Evolutionary conservation across 23 tunicate genomes (phyloP), one percentile per base, ranked within the genome.

Genomic region (Halocynthia aurantium): DNA sequence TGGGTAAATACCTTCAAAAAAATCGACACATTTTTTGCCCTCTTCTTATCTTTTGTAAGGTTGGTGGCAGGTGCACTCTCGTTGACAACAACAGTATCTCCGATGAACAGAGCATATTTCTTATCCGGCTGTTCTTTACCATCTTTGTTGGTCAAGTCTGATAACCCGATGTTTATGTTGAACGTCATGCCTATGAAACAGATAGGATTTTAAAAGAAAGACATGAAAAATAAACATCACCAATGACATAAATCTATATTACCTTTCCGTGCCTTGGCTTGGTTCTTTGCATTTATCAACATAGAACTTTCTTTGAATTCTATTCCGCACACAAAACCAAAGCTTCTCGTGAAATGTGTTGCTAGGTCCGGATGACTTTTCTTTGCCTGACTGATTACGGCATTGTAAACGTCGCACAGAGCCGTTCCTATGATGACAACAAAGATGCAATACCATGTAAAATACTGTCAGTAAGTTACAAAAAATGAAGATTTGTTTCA

Each of bases 281-380:
- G 85, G 53, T 89, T 92, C 62, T 92, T 92, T 12, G 80, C 87
- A 60, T 92, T 86, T 69, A 96, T 96, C 15, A 96, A 50, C 51
- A 81, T 66, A 2, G 99, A 66, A 8, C 86, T 81, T 83, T 96
- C 99, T 18, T 96, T 76, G 61, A 96, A 96, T 62, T 89, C 99
- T 51, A 96, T 89, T 7, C 99, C 99, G n/a, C 84, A 81, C 15
- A 76, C 93, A 75, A 96, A 96, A 15, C 99, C 99, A 52, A 96
- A 88, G 75, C 80, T 96, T 80, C 83, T 90, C 13, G 94, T 93
- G 52, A 93, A 86, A 8, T 81, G 50, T 18, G 22, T 54, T 12
- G 78, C 68, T 22, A 87, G 78, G 51, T 80, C 73, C 10, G 94
- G 90, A 61, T 84, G 90, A 31, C 75, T 87, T 17, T 62, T 56